Evolutionary conservation across 92 coral and sea anemone species (phyloP), one percentile per base, ranked within the genome.

Genomic region (Nematostella vectensis): DNA sequence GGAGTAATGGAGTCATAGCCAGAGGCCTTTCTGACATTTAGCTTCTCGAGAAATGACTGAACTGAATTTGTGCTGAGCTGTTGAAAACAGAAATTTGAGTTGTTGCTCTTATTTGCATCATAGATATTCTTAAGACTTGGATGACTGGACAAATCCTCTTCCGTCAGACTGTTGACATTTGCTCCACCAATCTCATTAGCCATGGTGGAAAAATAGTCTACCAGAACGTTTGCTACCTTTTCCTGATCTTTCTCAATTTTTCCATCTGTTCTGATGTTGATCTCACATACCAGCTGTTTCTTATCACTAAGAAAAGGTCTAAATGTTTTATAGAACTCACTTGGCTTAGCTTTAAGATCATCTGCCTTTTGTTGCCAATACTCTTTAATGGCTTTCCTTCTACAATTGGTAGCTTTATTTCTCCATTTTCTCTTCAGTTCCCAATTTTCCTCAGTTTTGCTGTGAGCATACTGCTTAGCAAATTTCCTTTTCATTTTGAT

Each of bases 141-240:
- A 52, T 68, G 75, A 52, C 50, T 59, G 25, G 6, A 27, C 40
- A 68, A 69, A 52, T 75, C 82, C n/a, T 69, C 58, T 42, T 67
- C 63, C 37, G 74, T 52, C 33, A 59, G 25, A 48, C 48, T 33
- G 22, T 64, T 42, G 54, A 57, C 55, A 40, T 27, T 40, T 63
- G 65, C 58, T 61, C 76, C 77, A 52, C 76, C 82, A 47, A 75
- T 75, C 23, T 69, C 65, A 55, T 75, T 25, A 13, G 65, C 77
- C 65, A 60, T 61, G 29, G 65, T 75, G 50, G 77, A 53, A 36
- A 71, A 71, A 55, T 64, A 71, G 29, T 71, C 37, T 31, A 65
- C 72, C 55, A 71, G 47, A 28, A 26, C 57, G 48, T 71, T 57
- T 18, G 78, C 71, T 52, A 62, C 78, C 28, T 64, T 64, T 25